Evolutionary conservation across 2,888 invertebrate species (phyloP).

Genomic region (Spodoptera picta): DNA sequence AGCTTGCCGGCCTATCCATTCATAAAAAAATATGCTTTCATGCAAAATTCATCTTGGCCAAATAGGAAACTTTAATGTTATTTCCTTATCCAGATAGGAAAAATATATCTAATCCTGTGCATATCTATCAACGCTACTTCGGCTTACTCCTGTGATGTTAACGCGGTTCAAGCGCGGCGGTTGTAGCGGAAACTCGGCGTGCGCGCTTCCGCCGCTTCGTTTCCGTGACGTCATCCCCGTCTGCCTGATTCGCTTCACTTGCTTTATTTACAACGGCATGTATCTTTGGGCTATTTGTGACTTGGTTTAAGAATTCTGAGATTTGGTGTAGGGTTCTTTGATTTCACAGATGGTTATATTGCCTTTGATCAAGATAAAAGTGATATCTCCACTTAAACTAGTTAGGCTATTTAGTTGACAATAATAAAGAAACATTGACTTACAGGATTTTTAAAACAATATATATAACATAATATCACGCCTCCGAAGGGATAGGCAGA

Average conservation of each 20-base stretch:
- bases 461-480: no score
- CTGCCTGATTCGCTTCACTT: constrained; percentile 59
- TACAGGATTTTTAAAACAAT: no score
- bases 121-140: constrained; percentile 14
- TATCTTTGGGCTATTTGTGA: constrained; percentile 10
- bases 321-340: no score
- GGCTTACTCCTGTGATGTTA: constrained; percentile 56
- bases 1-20: no score
- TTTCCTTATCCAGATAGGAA: constrained; percentile 7
- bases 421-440: no score
- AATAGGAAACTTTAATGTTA: not conserved
- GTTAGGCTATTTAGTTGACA: no score
- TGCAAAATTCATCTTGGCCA: no score
- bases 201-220: constrained; percentile 74
- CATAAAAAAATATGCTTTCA: no score
- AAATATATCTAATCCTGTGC: constrained; percentile 18
- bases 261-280: constrained; percentile 56
- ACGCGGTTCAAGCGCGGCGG: constrained; percentile 67
- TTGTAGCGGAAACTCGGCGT: constrained; percentile 71
- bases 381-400: no score
- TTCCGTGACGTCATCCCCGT: constrained; percentile 76
- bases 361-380: no score
- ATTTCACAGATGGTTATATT: no score
- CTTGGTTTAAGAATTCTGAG: not conserved
- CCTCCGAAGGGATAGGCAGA: no score